A percentile compares a stretch with the other conserved stretches of the same genome.
Evolutionary conservation across 2,113 vertebrate genomes (phyloP).

Genomic region (Rana temporaria): DNA sequence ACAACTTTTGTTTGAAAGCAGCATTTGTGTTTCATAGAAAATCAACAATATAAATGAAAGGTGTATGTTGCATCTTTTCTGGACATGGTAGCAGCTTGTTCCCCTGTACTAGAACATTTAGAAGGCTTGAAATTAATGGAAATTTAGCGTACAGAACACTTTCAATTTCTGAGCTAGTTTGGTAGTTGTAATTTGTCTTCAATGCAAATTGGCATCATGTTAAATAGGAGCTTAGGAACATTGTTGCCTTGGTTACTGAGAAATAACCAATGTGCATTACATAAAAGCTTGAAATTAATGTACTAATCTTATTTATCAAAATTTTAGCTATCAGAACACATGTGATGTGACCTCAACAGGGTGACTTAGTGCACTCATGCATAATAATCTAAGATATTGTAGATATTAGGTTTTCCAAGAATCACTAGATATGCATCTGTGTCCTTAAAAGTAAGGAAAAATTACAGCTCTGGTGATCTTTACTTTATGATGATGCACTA

Average conservation of each 20-base stretch:
- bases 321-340: neutral
- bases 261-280: neutral
- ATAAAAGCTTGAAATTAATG: neutral
- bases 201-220: neutral
- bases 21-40: too few species aligned
- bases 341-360: neutral
- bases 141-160: neutral
- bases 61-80: neutral
- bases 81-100: neutral
- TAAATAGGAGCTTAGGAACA: neutral
- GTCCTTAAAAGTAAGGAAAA: neutral
- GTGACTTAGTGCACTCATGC: neutral
- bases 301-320: neutral
- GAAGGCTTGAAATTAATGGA: neutral
- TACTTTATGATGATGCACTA: neutral
- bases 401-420: neutral
- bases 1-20: too few species aligned
- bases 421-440: neutral
- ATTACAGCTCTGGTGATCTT: neutral
- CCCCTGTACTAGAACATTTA: neutral
- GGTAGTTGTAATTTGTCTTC: neutral
- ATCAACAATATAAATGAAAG: too few species aligned
- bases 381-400: neutral
- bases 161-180: neutral
- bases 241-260: conserved; percentile 4